Conservation (phyloP, 2,113 vertebrate species). For the Henicopernis longicauda region DNA sequence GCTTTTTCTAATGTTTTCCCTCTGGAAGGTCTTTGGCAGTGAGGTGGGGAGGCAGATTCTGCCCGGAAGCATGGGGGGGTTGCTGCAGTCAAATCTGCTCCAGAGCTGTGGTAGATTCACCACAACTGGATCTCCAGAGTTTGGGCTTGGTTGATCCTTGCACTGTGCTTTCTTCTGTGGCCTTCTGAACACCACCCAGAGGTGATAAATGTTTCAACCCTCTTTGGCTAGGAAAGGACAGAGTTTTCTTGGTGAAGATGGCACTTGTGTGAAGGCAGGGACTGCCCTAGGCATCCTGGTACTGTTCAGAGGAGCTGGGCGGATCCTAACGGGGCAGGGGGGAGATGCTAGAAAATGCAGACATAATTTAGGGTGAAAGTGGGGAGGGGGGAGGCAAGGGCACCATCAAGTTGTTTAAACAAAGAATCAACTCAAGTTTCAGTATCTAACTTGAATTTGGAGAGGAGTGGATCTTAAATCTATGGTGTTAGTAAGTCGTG, state of each 20-base stretch:
- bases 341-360: background rate
- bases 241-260: background rate
- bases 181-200: background rate
- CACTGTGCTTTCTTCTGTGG: background rate
- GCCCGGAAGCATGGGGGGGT: background rate
- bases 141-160: background rate
- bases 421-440: background rate
- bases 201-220: background rate
- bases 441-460: background rate
- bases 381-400: background rate
- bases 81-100: background rate
- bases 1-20: background rate
- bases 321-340: background rate
- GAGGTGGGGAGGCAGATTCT: background rate
- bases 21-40: background rate
- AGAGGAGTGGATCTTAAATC: background rate
- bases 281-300: background rate
- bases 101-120: background rate
- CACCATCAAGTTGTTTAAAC: background rate
- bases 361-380: background rate
- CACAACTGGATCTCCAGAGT: background rate
- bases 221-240: background rate
- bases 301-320: background rate
- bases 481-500: rapidly evolving
- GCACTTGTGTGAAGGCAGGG: rapidly evolving